A percentile compares a stretch with the other conserved stretches of the same genome.
Conservation (phyloP, 2,113 vertebrate genomes). For the Takifugu flavidus region DNA sequence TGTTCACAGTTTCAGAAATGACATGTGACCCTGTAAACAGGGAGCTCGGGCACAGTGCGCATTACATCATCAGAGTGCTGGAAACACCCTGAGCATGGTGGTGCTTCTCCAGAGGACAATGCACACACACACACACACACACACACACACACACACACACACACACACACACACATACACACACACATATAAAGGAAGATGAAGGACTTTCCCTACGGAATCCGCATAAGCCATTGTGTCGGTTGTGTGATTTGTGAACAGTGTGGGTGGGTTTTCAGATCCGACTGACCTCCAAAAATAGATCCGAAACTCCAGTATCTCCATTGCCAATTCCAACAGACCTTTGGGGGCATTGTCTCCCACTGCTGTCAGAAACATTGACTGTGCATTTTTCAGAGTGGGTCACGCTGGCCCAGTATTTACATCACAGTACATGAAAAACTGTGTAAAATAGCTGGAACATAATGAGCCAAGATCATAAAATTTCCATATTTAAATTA, state of each 20-base stretch:
- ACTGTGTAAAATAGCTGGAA: neutral
- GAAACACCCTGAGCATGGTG: conserved; percentile 65
- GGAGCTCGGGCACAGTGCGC: conserved; percentile 50
- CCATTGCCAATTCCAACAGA: conserved; percentile 1
- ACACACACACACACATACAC: conserved; percentile 9
- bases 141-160: conserved; percentile 10
- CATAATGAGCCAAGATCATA: neutral
- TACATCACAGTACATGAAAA: neutral
- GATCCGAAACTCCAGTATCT: conserved; percentile 41
- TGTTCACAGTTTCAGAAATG: conserved; percentile 30
- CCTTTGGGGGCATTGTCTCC: conserved; percentile 17
- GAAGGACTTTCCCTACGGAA: conserved; percentile 3
- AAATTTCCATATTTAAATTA: conserved; percentile 8
- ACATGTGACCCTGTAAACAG: conserved; percentile 75
- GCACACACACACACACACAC: conserved; percentile 51
- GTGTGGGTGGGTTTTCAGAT: conserved; percentile 55
- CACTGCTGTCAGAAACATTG: conserved; percentile 34
- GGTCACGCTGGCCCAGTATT: neutral
- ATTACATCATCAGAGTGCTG: conserved; percentile 70
- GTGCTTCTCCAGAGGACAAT: conserved; percentile 60
- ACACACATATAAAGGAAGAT: neutral
- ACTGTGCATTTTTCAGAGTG: conserved; percentile 24
- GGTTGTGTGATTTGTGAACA: conserved; percentile 42
- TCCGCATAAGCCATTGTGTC: conserved; percentile 5
- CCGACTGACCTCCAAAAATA: conserved; percentile 40